Conservation (phyloP, 2,888 invertebrate genomes). For the Phortica magna region DNA sequence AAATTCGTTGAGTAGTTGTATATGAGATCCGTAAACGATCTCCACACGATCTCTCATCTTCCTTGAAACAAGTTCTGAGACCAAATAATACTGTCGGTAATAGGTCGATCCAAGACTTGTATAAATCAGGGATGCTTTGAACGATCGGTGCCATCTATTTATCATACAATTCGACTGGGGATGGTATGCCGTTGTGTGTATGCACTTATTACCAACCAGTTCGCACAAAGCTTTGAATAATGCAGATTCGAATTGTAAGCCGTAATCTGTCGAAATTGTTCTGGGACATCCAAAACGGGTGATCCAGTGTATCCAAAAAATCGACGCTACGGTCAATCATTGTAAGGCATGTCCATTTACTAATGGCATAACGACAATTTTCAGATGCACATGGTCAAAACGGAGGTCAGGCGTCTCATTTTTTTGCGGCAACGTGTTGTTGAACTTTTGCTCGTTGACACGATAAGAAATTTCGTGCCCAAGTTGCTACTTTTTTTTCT, state of each 20-base stretch:
- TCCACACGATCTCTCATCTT: constrained; percentile 59
- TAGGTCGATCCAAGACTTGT: constrained; percentile 50
- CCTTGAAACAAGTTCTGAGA: constrained; percentile 20
- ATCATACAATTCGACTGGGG: constrained; percentile 72
- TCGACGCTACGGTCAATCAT: neutral
- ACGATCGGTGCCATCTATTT: constrained; percentile 73
- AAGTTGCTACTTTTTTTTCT: neutral
- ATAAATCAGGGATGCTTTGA: constrained; percentile 72
- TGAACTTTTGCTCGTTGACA: neutral
- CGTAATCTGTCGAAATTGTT: constrained; percentile 1
- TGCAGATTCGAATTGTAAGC: neutral
- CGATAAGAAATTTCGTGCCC: neutral
- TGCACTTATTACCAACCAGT: neutral
- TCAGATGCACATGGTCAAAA: neutral
- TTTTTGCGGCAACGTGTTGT: neutral
- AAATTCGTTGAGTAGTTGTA: constrained; percentile 33
- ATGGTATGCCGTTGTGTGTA: constrained; percentile 67
- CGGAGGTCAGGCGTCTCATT: neutral
- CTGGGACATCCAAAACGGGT: neutral
- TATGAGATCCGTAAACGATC: constrained; percentile 58
- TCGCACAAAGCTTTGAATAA: neutral
- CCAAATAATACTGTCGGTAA: neutral
- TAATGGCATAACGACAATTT: neutral
- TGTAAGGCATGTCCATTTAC: neutral
- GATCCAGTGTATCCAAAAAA: neutral